These are phyloP conservation scores for Cynocephalus volans DNA, from an alignment of 2,113 vertebrate species.

Conservation along the genomic window DNA sequence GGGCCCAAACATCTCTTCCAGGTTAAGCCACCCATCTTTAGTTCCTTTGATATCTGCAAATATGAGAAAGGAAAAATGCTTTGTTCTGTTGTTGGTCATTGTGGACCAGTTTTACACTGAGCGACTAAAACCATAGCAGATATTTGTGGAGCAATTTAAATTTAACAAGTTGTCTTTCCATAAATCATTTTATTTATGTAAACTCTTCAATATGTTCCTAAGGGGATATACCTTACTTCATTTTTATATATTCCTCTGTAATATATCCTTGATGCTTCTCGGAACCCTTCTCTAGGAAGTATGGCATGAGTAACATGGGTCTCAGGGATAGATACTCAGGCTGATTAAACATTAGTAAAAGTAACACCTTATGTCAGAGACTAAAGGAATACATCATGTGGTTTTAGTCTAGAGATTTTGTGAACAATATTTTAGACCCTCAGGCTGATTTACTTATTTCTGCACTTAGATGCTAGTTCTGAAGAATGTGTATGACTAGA, in stretches of 20 bases:
- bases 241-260: neutral
- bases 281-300: neutral
- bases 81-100: neutral
- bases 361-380: neutral
- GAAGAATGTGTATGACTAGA: neutral
- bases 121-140: neutral
- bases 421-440: neutral
- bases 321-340: neutral
- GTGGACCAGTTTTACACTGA: neutral
- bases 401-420: neutral
- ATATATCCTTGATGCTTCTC: neutral
- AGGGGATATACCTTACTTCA: neutral
- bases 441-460: neutral
- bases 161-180: neutral
- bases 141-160: neutral
- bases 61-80: neutral
- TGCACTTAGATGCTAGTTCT: slow-evolving; percentile 18
- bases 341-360: neutral
- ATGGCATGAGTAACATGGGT: neutral
- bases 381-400: neutral
- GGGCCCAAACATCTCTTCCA: neutral
- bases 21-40: neutral
- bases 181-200: neutral
- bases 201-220: neutral
- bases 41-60: neutral